A percentile compares a stretch with the other conserved stretches of the same genome.
phyloP scores from a whole-genome alignment of 2,113 vertebrate species.

The Periophthalmus modestus region DNA sequence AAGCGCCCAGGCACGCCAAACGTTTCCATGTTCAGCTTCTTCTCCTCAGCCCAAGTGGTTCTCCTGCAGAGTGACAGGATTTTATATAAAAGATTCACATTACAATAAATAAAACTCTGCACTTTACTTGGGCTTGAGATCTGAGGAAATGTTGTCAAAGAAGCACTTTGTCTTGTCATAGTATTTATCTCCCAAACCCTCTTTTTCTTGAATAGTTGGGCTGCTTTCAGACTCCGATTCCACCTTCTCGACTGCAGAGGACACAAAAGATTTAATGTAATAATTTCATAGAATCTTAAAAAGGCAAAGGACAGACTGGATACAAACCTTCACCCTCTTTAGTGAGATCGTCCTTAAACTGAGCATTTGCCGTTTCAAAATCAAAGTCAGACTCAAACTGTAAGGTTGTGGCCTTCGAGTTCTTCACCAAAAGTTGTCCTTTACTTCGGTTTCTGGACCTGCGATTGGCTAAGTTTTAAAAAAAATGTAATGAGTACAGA shows the following conservation, averaged over 20 bases:
- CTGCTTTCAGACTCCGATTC: conserved; percentile 76
- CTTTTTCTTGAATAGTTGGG: conserved; percentile 71
- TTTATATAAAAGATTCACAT: neutral
- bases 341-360: conserved; percentile 92
- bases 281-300: neutral
- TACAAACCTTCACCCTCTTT: conserved; percentile 87
- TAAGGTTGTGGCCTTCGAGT: conserved; percentile 85
- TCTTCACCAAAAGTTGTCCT: conserved; percentile 88
- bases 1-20: conserved; percentile 93
- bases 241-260: conserved; percentile 75
- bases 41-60: conserved; percentile 95
- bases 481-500: too few relatives aligned
- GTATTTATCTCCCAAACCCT: conserved; percentile 84
- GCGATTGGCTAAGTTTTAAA: conserved; percentile 81
- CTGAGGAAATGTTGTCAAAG: conserved; percentile 96
- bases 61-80: conserved; percentile 70
- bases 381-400: conserved; percentile 98
- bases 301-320: neutral
- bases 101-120: neutral
- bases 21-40: conserved; percentile 94
- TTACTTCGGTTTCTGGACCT: conserved; percentile 88
- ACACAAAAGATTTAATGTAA: neutral
- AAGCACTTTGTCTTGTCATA: conserved; percentile 97
- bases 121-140: conserved; percentile 87
- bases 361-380: conserved; percentile 95